A percentile compares a stretch with the other conserved stretches of the same genome.
Conservation (phyloP, 2,113 vertebrate species). For the Okapia johnstoni region DNA sequence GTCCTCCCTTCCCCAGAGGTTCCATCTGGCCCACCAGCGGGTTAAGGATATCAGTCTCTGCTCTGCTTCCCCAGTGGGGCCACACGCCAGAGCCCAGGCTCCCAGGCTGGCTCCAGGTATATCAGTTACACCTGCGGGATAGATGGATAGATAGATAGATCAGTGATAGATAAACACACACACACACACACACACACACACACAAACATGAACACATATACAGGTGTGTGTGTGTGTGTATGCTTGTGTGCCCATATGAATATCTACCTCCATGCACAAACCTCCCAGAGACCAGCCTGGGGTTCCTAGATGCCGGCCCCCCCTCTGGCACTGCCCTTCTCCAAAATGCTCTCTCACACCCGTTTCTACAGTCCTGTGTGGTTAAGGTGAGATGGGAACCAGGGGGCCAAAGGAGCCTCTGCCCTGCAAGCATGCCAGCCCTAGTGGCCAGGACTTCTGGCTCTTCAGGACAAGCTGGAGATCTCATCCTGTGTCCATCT, state of each 20-base stretch:
- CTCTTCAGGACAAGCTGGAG: background rate
- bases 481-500: background rate
- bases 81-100: background rate
- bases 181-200: no score
- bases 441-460: background rate
- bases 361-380: rapidly evolving
- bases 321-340: rapidly evolving
- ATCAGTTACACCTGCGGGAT: background rate
- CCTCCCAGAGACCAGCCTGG: background rate
- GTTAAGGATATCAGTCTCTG: background rate
- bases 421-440: rapidly evolving
- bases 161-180: background rate
- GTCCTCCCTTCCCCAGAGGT: background rate
- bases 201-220: rapidly evolving
- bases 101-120: background rate
- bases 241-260: background rate
- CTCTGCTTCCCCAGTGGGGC: background rate
- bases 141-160: background rate
- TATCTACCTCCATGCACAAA: background rate
- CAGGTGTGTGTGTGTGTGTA: rapidly evolving
- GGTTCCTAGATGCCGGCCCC: background rate
- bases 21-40: background rate
- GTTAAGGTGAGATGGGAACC: background rate
- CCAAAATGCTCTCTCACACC: rapidly evolving
- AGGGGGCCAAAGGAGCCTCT: rapidly evolving